Evolutionary conservation across 2,888 invertebrate species (phyloP), one percentile per base, ranked within the genome.

Genomic region (Marronus borbonicus): DNA sequence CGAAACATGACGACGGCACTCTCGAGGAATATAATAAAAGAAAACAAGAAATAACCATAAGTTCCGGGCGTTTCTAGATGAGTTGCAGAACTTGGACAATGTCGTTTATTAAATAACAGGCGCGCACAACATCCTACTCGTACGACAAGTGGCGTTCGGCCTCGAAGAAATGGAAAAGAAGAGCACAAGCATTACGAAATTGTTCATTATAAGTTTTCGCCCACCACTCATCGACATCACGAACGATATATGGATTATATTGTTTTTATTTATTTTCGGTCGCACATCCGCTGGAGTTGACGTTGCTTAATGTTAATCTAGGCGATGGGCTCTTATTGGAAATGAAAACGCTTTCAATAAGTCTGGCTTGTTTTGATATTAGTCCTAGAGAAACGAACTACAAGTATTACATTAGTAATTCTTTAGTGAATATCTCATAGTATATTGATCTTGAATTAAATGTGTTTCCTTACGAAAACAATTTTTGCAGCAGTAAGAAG

Each of bases 1-100:
- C 31, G 17, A 36, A 49, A 58, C 70, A n/a, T 55, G 70, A 36
- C 84, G 84, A 83, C 82, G 69, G 83, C 82, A 84, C 85, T 83
- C 83, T 81, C 81, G 58, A 81, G 82, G 82, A 84, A 84, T 84
- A 85, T 84, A 84, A 85, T 84, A 85, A 85, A 83, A 84, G 85
- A 84, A 84, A 83, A 81, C 82, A 82, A 82, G 81, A 82, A 80
- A 82, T 82, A 80, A 80, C 80, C 76, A 76, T 79, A 79, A 79
- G 81, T 78, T 78, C 76, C 44, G 69, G 44, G 44, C 79, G 70
- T 58, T 44, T 70, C 70, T 55, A 80, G 82, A 82, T 82, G 82
- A 82, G 81, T 82, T 82, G 77, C 70, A 77, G 77, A 77, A 77
- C 70, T 77, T 77, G 70, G 69, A 77, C 70, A 60, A 66, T 50